Base-by-base conservation (phyloP, 2,113 vertebrate genomes). In the Tamias sibiricus region DNA sequence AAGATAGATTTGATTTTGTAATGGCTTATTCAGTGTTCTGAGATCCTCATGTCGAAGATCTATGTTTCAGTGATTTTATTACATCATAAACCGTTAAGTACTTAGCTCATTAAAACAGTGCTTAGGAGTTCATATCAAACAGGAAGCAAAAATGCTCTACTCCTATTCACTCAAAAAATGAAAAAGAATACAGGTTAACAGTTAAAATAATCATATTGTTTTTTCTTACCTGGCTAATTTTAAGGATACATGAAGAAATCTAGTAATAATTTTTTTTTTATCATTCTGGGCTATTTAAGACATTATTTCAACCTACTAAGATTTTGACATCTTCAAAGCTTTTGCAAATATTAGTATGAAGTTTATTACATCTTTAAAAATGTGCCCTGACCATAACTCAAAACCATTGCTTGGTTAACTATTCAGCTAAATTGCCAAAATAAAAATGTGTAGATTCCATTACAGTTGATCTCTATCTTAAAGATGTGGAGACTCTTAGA, bases 271-370 rank as follows among this genome's bases (percentile, higher is more conserved):
- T 0, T 49, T n/a, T 20, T 87, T 4, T 1, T 57, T 49, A 54
- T 91, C 71, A 64, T 62, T 52, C 94, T 66, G 0, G 35, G 16
- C 83, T 92, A 62, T 28, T 54, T 81, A 26, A 86, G 3, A 72
- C 82, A 94, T 86, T 64, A 74, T 82, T 97, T 88, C 52, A 79
- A 44, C n/a, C 82, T n/a, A 87, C 17, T 68, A 62, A 24, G 6
- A 32, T 66, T 69, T 32, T 64, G 20, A 87, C 11, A 92, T 84
- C 66, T 49, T 77, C 28, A 94, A 80, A 84, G 0, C 1, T 44
- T 26, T 76, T 75, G 16, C 0, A 35, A 17, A 20, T 64, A n/a
- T 7, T 49, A 49, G 40, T 52, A 49, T 49, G 54, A 0, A 92
- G 8, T n/a, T 4, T 40, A 57, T 17, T 40, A 49, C 4, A 62